Conservation (phyloP, 2,888 invertebrate genomes). For the Holacanthella duospinosa region DNA sequence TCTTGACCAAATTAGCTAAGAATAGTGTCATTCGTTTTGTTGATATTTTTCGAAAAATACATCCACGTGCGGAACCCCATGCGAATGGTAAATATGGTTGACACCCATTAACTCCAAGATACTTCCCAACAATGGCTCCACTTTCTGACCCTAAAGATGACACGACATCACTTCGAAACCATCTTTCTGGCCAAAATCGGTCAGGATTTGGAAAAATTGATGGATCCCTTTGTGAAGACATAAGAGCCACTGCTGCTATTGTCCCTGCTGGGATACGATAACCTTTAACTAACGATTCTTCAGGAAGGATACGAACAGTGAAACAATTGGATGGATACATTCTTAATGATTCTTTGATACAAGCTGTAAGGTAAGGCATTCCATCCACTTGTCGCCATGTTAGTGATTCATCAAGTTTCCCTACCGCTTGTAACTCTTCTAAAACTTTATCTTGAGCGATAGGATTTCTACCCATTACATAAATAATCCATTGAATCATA, state of each 20-base stretch:
- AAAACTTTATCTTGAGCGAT: slow-evolving; percentile 50
- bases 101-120: slow-evolving; percentile 28
- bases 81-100: slow-evolving; percentile 18
- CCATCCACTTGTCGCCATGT: neutral
- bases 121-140: neutral
- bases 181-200: slow-evolving; percentile 63
- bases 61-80: neutral
- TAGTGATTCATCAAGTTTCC: neutral
- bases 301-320: neutral
- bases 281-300: neutral
- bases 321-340: neutral
- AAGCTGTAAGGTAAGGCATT: neutral
- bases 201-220: slow-evolving; percentile 57
- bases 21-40: neutral
- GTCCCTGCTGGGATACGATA: slow-evolving; percentile 6
- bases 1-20: neutral
- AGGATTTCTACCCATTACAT: slow-evolving; percentile 54
- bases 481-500: slow-evolving; percentile 58
- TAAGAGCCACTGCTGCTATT: neutral
- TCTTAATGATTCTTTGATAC: slow-evolving; percentile 3
- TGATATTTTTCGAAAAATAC: slow-evolving; percentile 4
- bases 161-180: slow-evolving; percentile 51
- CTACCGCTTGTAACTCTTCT: slow-evolving; percentile 43
- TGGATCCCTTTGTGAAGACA: slow-evolving; percentile 60
- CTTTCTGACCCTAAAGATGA: slow-evolving; percentile 25